These are phyloP conservation scores for Pseudomyrmex flavicornis DNA, from an alignment of 1,140 invertebrate species.

Conservation along the genomic window DNA sequence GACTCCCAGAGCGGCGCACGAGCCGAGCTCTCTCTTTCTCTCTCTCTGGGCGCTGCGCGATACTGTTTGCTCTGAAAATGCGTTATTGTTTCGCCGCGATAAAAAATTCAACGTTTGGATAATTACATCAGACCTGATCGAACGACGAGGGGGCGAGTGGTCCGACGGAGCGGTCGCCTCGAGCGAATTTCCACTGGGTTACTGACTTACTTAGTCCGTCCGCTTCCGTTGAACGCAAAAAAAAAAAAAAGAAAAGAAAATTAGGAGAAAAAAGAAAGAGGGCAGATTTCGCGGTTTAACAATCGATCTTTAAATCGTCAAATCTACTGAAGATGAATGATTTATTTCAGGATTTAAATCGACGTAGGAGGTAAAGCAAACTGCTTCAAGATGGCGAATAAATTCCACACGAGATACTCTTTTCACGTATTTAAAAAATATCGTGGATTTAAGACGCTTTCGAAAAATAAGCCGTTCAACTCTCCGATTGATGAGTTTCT, in stretches of 20 bases:
- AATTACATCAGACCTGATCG: conserved; percentile 82
- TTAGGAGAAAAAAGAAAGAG: neutral
- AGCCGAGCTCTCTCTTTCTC: conserved; percentile 47
- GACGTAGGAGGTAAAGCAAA: too few species aligned
- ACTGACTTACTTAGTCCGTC: too few species aligned
- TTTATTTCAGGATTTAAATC: too few species aligned
- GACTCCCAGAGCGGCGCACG: conserved; percentile 23
- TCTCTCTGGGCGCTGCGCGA: conserved; percentile 60
- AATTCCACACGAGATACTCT: too few species aligned
- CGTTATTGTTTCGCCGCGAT: conserved; percentile 82
- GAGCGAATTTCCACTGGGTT: conserved; percentile 77
- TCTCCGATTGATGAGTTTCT: conserved; percentile 13
- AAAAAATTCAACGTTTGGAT: conserved; percentile 83
- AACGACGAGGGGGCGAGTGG: conserved; percentile 56
- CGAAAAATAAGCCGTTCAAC: neutral
- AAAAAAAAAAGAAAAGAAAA: neutral
- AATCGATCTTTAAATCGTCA: conserved; percentile 35
- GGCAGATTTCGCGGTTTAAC: conserved; percentile 50
- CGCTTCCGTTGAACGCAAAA: too few species aligned
- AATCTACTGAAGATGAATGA: too few species aligned
- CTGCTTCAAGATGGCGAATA: too few species aligned
- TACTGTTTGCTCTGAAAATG: conserved; percentile 84
- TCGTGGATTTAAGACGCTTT: conserved; percentile 31
- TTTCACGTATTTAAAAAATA: too few species aligned
- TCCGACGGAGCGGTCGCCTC: conserved; percentile 43